Evolutionary conservation across 2,888 invertebrate species (phyloP).

Genomic region (Pollenia labialis): DNA sequence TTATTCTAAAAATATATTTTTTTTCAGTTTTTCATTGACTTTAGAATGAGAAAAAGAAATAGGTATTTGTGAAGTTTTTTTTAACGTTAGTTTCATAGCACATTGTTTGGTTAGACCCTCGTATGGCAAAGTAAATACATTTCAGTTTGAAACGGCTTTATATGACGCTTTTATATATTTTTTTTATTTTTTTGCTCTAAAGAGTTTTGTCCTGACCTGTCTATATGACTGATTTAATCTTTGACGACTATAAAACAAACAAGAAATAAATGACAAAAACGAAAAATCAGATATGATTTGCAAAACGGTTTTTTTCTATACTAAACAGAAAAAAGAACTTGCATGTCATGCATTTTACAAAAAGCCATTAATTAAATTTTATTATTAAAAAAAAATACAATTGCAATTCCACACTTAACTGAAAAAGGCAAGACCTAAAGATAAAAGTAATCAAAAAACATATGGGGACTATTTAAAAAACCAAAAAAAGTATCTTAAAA

Average conservation of each 20-base stretch:
- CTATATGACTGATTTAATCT: slow-evolving; percentile 73
- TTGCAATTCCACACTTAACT: neutral
- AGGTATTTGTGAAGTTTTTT: slow-evolving; percentile 10
- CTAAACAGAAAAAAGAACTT: slow-evolving; percentile 38
- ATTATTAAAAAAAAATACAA: slow-evolving; percentile 45
- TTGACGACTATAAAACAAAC: slow-evolving; percentile 70
- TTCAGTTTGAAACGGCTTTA: slow-evolving; percentile 59
- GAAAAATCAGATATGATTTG: slow-evolving; percentile 65
- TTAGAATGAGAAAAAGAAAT: slow-evolving; percentile 36
- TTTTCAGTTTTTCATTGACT: slow-evolving; percentile 33
- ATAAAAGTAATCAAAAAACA: slow-evolving; percentile 1
- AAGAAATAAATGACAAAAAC: slow-evolving; percentile 52
- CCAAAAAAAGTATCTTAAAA: neutral
- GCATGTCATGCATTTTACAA: slow-evolving; percentile 63
- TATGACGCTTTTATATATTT: too few relatives aligned
- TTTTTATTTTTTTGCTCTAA: slow-evolving; percentile 37
- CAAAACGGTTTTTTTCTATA: slow-evolving; percentile 45
- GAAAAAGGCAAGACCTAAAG: slow-evolving; percentile 22
- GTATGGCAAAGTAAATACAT: slow-evolving; percentile 51
- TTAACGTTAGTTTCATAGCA: slow-evolving; percentile 18
- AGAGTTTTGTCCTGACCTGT: slow-evolving; percentile 67
- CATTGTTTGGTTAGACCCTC: slow-evolving; percentile 30
- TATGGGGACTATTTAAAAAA: neutral
- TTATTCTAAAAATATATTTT: slow-evolving; percentile 20
- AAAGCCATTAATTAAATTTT: slow-evolving; percentile 72